phyloP scores from a whole-genome alignment of 2,113 vertebrate genomes.

The Anolis sagrei region DNA sequence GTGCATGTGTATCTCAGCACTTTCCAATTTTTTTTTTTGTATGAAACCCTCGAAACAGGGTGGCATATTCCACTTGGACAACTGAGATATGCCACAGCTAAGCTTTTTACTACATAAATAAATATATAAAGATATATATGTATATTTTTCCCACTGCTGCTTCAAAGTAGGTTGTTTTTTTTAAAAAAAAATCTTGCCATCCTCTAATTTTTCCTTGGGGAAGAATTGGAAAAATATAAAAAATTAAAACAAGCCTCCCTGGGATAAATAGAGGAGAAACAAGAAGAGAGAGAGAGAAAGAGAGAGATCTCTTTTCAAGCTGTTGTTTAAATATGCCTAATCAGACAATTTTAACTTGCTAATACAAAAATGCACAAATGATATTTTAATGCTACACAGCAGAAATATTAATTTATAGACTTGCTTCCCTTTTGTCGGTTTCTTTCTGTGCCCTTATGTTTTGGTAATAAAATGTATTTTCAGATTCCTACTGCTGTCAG shows the following conservation, averaged over 20 bases:
- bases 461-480: constrained; percentile 72
- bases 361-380: constrained; percentile 71
- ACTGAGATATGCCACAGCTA: constrained; percentile 64
- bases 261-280: constrained; percentile 41
- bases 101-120: constrained; percentile 62
- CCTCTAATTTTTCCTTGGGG: constrained; percentile 56
- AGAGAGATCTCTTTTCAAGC: constrained; percentile 54
- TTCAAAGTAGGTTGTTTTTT: constrained; percentile 52
- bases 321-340: constrained; percentile 70
- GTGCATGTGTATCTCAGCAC: constrained; percentile 62
- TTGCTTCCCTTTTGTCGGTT: constrained; percentile 62
- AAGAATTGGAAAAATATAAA: constrained; percentile 31
- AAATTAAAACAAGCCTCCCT: constrained; percentile 33
- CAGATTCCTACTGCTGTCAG: constrained; percentile 77
- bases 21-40: constrained; percentile 67
- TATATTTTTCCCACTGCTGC: constrained; percentile 55
- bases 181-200: constrained; percentile 59
- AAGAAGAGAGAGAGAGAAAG: constrained; percentile 12
- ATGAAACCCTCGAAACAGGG: constrained; percentile 72
- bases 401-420: constrained; percentile 71
- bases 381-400: constrained; percentile 71
- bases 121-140: neutral
- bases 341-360: constrained; percentile 65
- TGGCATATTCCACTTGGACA: constrained; percentile 81
- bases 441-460: constrained; percentile 68